Base-by-base conservation (phyloP, 2,888 invertebrate species). In the Coronaproctus castanopsis region DNA sequence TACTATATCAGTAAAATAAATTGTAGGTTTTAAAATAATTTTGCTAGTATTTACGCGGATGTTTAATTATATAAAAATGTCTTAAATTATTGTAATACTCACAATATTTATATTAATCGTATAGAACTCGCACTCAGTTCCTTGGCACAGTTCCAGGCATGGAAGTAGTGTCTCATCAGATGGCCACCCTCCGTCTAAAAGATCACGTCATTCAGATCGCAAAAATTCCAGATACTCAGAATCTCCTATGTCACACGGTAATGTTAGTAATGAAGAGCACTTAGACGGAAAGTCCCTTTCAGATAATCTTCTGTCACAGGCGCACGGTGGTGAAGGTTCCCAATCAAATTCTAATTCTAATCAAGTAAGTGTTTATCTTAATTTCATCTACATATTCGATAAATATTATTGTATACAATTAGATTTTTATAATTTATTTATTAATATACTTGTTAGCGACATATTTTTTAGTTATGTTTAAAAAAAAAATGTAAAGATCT, bases 181-280 rank as follows among this genome's bases (percentile, higher is more conserved):
- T 57, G 61, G 61, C 20, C 67, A 66, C 10, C 68, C 68, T 23
- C 65, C 64, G 24, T 54, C 62, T 2, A 67, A 67, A 60, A 63
- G 65, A 54, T 65, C 65, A 59, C 62, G 67, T 22, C 64, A 64
- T 54, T 62, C 65, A 2, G 66, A 67, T 21, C 61, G 60, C 49
- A 61, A 63, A 3, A 64, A 65, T 54, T 67, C 66, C 10, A 59
- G 59, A 24, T 55, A 59, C n/a, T 59, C 59, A 21, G 59, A 59
- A 55, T 59, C 59, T 24, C 59, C 59, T 8, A 14, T 55, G n/a
- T 55, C 54, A 24, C 51, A 55, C 2, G 59, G 52, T 50, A 36
- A 36, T 36, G n/a, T n/a, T n/a, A 54, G 22, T 23, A 51, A 55
- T 59, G 24, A 22, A 19, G 59, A 59, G 20, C 54, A 59, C 51